Conservation (phyloP, 2,888 invertebrate species). For the Clivina fossor region DNA sequence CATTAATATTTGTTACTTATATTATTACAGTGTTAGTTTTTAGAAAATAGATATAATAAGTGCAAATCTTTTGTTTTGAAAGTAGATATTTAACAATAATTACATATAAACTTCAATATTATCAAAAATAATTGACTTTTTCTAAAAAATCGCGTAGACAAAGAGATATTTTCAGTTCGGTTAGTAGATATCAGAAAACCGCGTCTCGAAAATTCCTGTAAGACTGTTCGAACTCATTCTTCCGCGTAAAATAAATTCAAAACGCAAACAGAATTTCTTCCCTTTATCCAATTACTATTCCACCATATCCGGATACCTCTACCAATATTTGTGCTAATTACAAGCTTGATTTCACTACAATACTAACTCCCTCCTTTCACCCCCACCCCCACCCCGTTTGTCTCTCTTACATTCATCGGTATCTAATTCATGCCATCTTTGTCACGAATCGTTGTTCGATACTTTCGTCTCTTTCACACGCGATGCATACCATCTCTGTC, state of each 20-base stretch:
- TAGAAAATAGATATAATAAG: too few relatives aligned
- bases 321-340: conserved; percentile 34
- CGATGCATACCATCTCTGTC: conserved; percentile 7
- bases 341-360: conserved; percentile 33
- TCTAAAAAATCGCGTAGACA: not conserved
- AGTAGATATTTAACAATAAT: not conserved
- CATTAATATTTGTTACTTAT: too few relatives aligned
- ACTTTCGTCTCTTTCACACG: conserved; percentile 21
- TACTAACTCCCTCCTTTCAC: conserved; percentile 9
- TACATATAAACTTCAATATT: not conserved
- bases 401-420: conserved; percentile 1
- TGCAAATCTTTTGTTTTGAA: too few relatives aligned
- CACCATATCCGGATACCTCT: conserved; percentile 31
- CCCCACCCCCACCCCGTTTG: not conserved
- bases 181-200: not conserved
- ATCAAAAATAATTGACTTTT: not conserved
- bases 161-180: conserved; percentile 10
- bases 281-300: conserved; percentile 33
- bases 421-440: conserved; percentile 3
- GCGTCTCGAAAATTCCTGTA: conserved; percentile 6
- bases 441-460: conserved; percentile 22
- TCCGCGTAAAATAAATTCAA: conserved; percentile 28
- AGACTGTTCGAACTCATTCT: conserved; percentile 30
- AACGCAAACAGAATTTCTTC: conserved; percentile 33
- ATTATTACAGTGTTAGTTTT: too few relatives aligned